phyloP scores from a whole-genome alignment of 2,797 vertebrate species.

The Sebastes kiyomatsui region DNA sequence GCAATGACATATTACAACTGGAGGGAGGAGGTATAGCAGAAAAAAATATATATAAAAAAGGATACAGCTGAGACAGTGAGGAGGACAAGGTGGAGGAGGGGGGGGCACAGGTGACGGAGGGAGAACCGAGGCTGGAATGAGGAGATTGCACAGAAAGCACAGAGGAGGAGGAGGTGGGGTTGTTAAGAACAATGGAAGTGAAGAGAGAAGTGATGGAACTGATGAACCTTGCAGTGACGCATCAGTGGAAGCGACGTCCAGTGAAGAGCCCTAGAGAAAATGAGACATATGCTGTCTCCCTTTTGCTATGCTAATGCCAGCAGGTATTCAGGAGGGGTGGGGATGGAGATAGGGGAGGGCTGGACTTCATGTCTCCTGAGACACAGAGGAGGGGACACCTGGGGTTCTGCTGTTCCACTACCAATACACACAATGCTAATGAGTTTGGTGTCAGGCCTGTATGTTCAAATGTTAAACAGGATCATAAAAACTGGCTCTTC shows the following conservation, averaged over 20 bases:
- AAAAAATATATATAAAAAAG: background rate
- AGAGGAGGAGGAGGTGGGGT: background rate
- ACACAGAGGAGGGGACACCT: background rate
- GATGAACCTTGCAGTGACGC: slow-evolving; percentile 16
- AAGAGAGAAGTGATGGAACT: slow-evolving; percentile 5
- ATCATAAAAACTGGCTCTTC: background rate
- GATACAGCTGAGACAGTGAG: background rate
- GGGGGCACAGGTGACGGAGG: background rate
- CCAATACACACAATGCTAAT: background rate
- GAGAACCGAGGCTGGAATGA: background rate
- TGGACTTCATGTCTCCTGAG: background rate
- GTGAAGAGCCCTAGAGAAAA: slow-evolving; percentile 27
- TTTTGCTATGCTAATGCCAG: slow-evolving; percentile 38
- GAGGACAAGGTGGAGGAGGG: background rate
- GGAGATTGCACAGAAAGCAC: background rate
- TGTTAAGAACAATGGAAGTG: background rate
- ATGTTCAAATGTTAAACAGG: background rate
- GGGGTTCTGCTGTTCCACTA: background rate
- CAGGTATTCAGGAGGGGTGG: background rate
- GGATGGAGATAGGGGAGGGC: background rate
- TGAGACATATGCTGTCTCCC: slow-evolving; percentile 25
- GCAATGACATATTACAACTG: background rate
- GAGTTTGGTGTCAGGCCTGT: background rate
- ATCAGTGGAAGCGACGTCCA: background rate
- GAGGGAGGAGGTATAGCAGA: background rate